Base-by-base conservation (phyloP, 2,888 invertebrate genomes). In the Scaptomyza polygonia region DNA sequence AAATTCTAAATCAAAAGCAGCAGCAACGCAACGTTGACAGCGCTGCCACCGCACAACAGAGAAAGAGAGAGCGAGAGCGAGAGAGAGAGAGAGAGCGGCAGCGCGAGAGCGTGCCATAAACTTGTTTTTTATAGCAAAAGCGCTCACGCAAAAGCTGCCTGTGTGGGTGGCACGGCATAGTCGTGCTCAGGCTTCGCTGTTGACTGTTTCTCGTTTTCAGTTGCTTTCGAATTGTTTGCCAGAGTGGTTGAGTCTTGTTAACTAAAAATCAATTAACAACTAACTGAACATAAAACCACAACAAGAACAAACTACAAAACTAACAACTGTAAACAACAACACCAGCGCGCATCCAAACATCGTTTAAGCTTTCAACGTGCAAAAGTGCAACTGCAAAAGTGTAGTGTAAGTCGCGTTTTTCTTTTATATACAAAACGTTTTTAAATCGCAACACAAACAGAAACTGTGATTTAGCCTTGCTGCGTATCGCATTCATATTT, bases 171-270 rank as follows among this genome's bases (percentile, higher is more conserved):
- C 58, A 1, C 21, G n/a, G 53, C 52, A 30, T 27, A 25, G 25
- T 25, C 25, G 25, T 25, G n/a, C n/a, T n/a, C n/a, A n/a, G n/a
- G n/a, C n/a, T n/a, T n/a, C n/a, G n/a, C n/a, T n/a, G 25, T 25
- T 25, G 25, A 25, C 65, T 18, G 47, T 51, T 39, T 66, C 64
- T 47, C 4, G 59, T 45, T 55, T 79, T 86, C 72, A 88, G 88
- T 88, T 83, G 85, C 89, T 88, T 85, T 86, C 71, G 79, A 88
- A 85, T 83, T 85, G 86, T 88, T 78, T 83, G 81, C 77, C 86
- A 74, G 76, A 67, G 73, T 72, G 77, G 88, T 64, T 76, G 87
- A 59, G 25, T 49, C 56, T 52, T 45, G 45, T 61, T 62, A 65
- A 56, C 57, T 49, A 7, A 64, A 49, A 69, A 64, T 51, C 62